Evolutionary conservation across 2,888 invertebrate genomes (phyloP).

Genomic region (Drosophila cognata): DNA sequence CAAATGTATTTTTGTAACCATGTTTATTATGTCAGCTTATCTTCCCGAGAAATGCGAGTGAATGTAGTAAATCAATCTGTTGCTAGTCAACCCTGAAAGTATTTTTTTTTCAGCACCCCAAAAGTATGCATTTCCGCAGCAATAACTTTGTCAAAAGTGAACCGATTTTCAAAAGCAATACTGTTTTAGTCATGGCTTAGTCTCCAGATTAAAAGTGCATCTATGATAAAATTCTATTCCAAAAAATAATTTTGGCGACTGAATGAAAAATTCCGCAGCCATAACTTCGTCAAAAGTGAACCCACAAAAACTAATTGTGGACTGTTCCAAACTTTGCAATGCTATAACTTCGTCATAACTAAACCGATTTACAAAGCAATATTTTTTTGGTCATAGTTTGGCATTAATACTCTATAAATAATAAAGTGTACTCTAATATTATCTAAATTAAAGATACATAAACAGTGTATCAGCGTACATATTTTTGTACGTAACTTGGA

Average conservation of each 20-base stretch:
- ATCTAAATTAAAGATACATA: not conserved
- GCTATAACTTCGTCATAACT: not conserved
- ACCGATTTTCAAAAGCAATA: not conserved
- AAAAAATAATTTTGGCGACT: not conserved
- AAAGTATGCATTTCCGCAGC: constrained; percentile 20
- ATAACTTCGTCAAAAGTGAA: not conserved
- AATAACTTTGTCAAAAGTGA: not conserved
- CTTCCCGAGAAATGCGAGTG: not conserved
- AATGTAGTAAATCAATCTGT: not conserved
- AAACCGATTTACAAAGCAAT: not conserved
- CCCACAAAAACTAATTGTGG: not conserved
- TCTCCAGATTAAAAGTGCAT: not conserved
- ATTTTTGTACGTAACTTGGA: not conserved
- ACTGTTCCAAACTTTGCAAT: not conserved
- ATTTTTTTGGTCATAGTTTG: not conserved
- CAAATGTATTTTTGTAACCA: not conserved
- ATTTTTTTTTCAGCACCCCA: not conserved
- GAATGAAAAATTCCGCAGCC: too few relatives aligned
- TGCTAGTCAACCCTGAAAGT: constrained; percentile 12
- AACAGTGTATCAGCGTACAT: not conserved
- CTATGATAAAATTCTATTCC: not conserved
- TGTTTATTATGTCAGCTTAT: not conserved
- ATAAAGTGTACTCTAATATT: not conserved
- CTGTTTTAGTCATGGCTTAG: not conserved
- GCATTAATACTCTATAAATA: not conserved